A percentile compares a stretch with the other conserved stretches of the same genome.
Conservation (phyloP, 2,113 vertebrate genomes). For the Alosa alosa region DNA sequence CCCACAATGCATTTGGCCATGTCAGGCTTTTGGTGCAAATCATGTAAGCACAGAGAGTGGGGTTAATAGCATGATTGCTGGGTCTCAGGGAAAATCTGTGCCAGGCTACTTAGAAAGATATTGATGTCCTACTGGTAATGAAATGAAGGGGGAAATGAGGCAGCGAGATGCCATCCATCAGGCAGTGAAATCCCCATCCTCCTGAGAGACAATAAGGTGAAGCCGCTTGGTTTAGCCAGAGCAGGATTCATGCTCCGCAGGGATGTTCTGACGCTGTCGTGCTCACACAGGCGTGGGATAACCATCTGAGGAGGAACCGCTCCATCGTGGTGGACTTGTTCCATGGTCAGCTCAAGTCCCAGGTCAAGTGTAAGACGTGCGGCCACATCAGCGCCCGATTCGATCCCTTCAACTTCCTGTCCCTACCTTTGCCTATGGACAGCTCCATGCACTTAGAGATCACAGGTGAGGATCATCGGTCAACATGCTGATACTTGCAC, state of each 20-base stretch:
- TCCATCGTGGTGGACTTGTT: constrained; percentile 98
- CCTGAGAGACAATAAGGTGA: constrained; percentile 17
- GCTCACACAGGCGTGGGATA: constrained; percentile 89
- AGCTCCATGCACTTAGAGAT: constrained; percentile 99
- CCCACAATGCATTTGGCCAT: not conserved
- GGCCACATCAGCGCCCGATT: constrained; percentile 97
- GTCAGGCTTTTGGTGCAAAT: not conserved
- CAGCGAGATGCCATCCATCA: not conserved
- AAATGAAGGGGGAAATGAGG: constrained; percentile 20
- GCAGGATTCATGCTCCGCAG: not conserved
- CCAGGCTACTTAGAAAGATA: constrained; percentile 19
- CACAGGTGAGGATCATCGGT: constrained; percentile 75
- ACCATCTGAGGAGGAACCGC: constrained; percentile 93
- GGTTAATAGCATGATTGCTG: constrained; percentile 3
- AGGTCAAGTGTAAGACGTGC: constrained; percentile 98
- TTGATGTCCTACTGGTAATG: constrained; percentile 25
- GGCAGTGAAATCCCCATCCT: not conserved
- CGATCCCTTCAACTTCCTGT: constrained; percentile 98
- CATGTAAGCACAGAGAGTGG: not conserved
- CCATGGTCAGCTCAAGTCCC: constrained; percentile 95
- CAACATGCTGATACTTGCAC: not conserved
- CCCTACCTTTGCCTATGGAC: constrained; percentile 96
- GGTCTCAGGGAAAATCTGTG: constrained; percentile 18
- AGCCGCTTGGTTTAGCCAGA: not conserved
- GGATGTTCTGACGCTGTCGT: not conserved